phyloP scores from a whole-genome alignment of 2,888 invertebrate genomes.

The Eupsilia transversa region DNA sequence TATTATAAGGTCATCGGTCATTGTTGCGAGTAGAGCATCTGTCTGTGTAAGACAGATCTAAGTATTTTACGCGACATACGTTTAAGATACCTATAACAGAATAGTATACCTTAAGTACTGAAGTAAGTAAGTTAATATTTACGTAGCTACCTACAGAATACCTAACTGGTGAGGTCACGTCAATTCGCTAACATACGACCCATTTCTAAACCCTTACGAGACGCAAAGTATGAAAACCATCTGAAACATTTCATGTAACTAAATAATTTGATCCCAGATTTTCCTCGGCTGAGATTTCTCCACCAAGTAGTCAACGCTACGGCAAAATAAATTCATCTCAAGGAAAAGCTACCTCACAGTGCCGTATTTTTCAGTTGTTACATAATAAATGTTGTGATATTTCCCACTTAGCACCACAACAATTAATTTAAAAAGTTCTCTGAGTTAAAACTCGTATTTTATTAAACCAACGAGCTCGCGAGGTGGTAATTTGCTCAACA shows the following conservation, averaged over 20 bases:
- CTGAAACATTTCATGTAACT: constrained; percentile 27
- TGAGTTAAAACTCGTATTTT: constrained; percentile 58
- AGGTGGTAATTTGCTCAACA: constrained; percentile 69
- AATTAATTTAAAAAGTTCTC: constrained; percentile 63
- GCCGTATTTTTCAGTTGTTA: constrained; percentile 36
- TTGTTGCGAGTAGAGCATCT: background rate
- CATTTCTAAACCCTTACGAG: constrained; percentile 23
- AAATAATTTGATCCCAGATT: constrained; percentile 46
- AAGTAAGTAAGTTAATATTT: constrained; percentile 5
- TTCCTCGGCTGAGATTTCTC: constrained; percentile 24
- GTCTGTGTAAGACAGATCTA: background rate
- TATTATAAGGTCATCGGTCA: background rate
- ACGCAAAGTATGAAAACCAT: constrained; percentile 38
- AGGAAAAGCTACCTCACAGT: constrained; percentile 18
- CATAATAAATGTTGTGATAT: constrained; percentile 53
- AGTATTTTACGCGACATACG: background rate
- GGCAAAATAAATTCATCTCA: constrained; percentile 26
- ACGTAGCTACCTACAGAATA: background rate
- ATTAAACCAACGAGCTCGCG: constrained; percentile 52
- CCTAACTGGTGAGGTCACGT: background rate
- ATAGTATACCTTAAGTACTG: too few relatives aligned
- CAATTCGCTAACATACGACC: constrained; percentile 17
- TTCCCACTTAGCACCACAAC: constrained; percentile 50
- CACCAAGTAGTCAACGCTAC: constrained; percentile 24
- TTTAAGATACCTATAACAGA: background rate